Base-by-base conservation (phyloP, 2,888 invertebrate genomes). In the Zygothrica quintamaculata region DNA sequence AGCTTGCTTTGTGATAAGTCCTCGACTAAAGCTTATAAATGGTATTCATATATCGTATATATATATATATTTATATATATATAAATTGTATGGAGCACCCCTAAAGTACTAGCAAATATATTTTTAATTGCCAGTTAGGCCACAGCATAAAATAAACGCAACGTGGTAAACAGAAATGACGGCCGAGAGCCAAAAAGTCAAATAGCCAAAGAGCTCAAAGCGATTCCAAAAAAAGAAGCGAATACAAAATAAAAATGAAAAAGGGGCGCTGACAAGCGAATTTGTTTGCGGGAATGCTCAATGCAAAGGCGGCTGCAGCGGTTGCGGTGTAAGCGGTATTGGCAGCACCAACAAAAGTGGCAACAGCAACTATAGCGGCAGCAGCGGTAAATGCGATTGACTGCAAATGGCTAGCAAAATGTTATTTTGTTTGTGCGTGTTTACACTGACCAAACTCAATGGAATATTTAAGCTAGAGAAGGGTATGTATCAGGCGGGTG, bases 371-470 rank as follows among this genome's bases (percentile, higher is more conserved):
- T 33, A 26, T 29, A 22, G 43, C 36, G 16, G 11, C 18, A 12
- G 34, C 65, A 52, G 64, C 47, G 52, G 40, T 58, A 66, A 68
- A 77, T 66, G 66, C 74, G 78, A 73, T 69, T 67, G 84, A 68
- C 86, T 82, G 76, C 84, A 86, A 79, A 79, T 76, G 84, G 87
- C 77, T 34, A 84, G 60, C 77, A 55, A 79, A 86, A 56, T 62
- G 75, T 25, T 56, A 56, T 37, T 58, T 43, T 56, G 34, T 55
- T 33, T 48, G 44, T 13, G 40, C 5, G 11, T 53, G 60, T 46
- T 65, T 65, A 53, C 53, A 65, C 47, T 40, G 57, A 37, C 33
- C 29, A 40, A 58, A 39, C 29, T 22, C n/a, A 25, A 26, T 9
- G 4, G 8, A 22, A 36, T 39, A 40, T 15, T 0, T 36, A 25